phyloP scores from a whole-genome alignment of 2,888 invertebrate species.

The Limnephilus auricula region DNA sequence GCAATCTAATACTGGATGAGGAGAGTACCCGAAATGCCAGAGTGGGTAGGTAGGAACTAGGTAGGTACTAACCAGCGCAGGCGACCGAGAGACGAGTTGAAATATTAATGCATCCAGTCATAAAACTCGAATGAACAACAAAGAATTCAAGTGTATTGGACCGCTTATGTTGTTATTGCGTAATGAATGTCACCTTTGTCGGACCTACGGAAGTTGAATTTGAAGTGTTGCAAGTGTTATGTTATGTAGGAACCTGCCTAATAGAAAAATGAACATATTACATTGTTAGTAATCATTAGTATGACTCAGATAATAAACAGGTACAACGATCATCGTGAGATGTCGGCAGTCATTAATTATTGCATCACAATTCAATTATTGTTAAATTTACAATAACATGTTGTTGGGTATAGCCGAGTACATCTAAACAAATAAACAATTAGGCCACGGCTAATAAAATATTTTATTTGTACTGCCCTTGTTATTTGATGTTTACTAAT shows the following conservation, averaged over 20 bases:
- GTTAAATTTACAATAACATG: not conserved
- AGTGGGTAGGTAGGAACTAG: not conserved
- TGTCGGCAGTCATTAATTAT: not conserved
- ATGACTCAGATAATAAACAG: slow-evolving; percentile 13
- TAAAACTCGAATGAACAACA: slow-evolving; percentile 47
- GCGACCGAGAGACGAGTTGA: slow-evolving; percentile 35
- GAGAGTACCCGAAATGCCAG: slow-evolving; percentile 10
- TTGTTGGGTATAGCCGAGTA: not conserved
- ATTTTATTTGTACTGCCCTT: too few relatives aligned
- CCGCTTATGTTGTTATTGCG: slow-evolving; percentile 42
- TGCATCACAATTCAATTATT: not conserved
- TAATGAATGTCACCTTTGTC: slow-evolving; percentile 45
- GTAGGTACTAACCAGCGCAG: not conserved
- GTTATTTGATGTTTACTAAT: too few relatives aligned
- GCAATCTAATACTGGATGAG: slow-evolving; percentile 59
- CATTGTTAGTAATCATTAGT: not conserved
- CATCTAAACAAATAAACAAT: too few relatives aligned
- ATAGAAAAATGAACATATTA: slow-evolving; percentile 21
- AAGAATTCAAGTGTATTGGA: slow-evolving; percentile 44
- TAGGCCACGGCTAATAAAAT: too few relatives aligned
- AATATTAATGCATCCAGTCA: slow-evolving; percentile 43
- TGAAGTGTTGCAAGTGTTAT: not conserved
- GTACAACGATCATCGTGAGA: not conserved
- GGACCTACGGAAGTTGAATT: slow-evolving; percentile 33
- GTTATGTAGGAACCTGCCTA: slow-evolving; percentile 16